Evolutionary conservation across 2,797 vertebrate species (phyloP).

Genomic region (Sphenodon punctatus): DNA sequence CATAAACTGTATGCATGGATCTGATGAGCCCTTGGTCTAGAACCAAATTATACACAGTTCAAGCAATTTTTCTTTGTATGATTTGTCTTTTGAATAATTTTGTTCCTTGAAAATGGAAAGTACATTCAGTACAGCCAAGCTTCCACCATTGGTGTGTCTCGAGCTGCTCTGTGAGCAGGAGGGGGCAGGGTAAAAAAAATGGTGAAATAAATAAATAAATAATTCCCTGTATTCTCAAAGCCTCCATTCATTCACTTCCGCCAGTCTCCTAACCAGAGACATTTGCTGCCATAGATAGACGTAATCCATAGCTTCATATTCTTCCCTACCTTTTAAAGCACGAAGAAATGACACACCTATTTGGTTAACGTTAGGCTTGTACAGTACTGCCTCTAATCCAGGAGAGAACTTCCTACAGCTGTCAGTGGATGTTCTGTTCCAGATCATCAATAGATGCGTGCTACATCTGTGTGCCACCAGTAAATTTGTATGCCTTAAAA

Average conservation of each 20-base stretch:
- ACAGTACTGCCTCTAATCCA: not conserved
- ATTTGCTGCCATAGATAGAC: not conserved
- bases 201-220: no score
- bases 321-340: not conserved
- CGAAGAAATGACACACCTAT: not conserved
- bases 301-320: not conserved
- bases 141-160: no score
- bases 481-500: not conserved
- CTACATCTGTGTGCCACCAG: not conserved
- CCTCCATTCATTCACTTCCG: not conserved
- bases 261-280: not conserved
- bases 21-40: not conserved
- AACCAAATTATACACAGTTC: not conserved
- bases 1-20: not conserved
- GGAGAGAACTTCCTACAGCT: not conserved
- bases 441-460: no score
- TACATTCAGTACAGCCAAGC: not conserved
- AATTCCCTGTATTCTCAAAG: no score
- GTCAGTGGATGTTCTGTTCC: not conserved
- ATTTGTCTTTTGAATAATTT: not conserved
- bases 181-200: no score
- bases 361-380: not conserved
- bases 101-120: not conserved
- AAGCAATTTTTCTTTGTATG: not conserved
- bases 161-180: no score